These are phyloP conservation scores for Axis porcinus DNA, from an alignment of 2,113 vertebrate species.

Conservation along the genomic window DNA sequence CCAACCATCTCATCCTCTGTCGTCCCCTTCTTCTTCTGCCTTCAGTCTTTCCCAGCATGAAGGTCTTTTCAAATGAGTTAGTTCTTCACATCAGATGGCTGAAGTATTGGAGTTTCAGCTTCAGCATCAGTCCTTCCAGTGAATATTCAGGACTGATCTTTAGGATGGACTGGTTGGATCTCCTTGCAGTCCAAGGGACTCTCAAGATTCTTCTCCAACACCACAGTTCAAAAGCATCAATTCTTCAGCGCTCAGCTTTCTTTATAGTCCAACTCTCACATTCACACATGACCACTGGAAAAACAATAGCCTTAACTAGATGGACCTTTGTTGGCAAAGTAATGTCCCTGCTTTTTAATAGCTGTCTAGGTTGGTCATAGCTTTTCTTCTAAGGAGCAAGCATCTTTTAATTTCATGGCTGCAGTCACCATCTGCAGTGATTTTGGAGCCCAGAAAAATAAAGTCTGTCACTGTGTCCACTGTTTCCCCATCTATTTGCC, in stretches of 20 bases:
- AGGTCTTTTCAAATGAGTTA: background rate
- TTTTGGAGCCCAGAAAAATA: accelerated
- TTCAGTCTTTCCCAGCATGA: background rate
- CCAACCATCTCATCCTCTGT: background rate
- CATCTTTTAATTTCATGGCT: background rate
- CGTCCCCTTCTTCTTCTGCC: background rate
- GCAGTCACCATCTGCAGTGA: background rate
- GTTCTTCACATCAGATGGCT: background rate
- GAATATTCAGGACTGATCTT: background rate
- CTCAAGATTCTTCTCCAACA: background rate
- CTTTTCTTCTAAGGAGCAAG: background rate
- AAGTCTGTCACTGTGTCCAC: background rate
- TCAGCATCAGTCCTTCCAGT: background rate
- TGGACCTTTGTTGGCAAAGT: background rate
- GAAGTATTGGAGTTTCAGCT: background rate
- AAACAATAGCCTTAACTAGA: background rate
- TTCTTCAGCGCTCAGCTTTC: background rate
- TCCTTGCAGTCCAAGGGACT: background rate
- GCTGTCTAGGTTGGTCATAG: background rate
- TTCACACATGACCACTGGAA: too few relatives aligned
- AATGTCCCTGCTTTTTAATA: background rate
- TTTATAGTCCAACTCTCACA: background rate
- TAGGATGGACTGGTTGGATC: background rate
- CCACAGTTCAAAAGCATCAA: background rate
- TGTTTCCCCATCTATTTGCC: background rate